These are phyloP conservation scores for Philypnodon macrostomus DNA, from an alignment of 2,797 vertebrate species.

Conservation along the genomic window DNA sequence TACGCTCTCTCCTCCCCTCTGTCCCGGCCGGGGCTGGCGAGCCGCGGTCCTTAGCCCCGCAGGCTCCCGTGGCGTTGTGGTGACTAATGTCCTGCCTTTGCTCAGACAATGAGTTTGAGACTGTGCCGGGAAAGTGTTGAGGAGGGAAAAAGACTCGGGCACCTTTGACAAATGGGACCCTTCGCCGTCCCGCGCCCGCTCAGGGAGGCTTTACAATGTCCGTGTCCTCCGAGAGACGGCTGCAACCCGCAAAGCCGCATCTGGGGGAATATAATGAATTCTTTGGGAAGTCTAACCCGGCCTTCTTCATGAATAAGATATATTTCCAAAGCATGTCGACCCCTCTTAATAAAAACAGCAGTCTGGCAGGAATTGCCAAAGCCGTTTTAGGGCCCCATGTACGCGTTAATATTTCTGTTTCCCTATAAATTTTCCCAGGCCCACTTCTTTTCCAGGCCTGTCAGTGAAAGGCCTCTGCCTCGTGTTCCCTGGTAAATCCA, in stretches of 20 bases:
- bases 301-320: slow-evolving; percentile 79
- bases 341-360: slow-evolving; percentile 77
- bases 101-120: slow-evolving; percentile 92
- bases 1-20: slow-evolving; percentile 30
- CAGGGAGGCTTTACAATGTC: slow-evolving; percentile 72
- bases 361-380: slow-evolving; percentile 67
- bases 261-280: slow-evolving; percentile 75
- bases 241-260: slow-evolving; percentile 59
- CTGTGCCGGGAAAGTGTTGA: slow-evolving; percentile 87
- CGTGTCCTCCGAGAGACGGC: slow-evolving; percentile 62
- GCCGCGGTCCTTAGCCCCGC: slow-evolving; percentile 73
- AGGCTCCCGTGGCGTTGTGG: slow-evolving; percentile 85
- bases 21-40: slow-evolving; percentile 55
- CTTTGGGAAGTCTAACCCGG: slow-evolving; percentile 74
- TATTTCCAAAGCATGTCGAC: slow-evolving; percentile 75
- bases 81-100: slow-evolving; percentile 93
- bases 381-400: slow-evolving; percentile 64
- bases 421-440: slow-evolving; percentile 59
- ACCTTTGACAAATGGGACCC: slow-evolving; percentile 92
- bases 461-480: slow-evolving; percentile 39
- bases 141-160: slow-evolving; percentile 79
- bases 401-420: slow-evolving; percentile 73
- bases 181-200: slow-evolving; percentile 61
- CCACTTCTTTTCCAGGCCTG: slow-evolving; percentile 52
- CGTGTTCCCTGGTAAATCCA: slow-evolving; percentile 43